Base-by-base conservation (phyloP, 1,140 invertebrate genomes). In the Penaeus indicus region DNA sequence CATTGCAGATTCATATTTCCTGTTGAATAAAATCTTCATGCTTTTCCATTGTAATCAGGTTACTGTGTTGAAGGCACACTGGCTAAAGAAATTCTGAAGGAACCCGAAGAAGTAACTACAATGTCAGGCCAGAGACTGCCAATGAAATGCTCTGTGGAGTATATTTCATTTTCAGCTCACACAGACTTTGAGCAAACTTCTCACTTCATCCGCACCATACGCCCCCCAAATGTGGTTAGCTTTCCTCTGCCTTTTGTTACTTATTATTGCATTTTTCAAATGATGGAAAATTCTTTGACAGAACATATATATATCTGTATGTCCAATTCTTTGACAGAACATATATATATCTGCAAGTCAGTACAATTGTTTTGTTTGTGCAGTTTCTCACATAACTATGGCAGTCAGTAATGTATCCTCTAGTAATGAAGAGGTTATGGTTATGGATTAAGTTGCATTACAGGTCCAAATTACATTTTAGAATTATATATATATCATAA, bases 51-150 rank as follows among this genome's bases (percentile, higher is more conserved):
- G 22, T 25, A 90, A 88, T 54, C 92, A 95, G 95, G 98, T 92
- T 99, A 99, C 93, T 99, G 98, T 93, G 99, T 99, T 13, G 99
- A 99, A 94, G 99, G 99, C 13, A 99, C 99, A 0, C 92, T 99
- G 18, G 99, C 99, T 0, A 99, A 99, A 93, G 97, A 97, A 21
- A 97, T 99, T 91, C 93, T 99, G 2, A 98, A 98, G 0, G 99
- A 99, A 94, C 99, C 99, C 0, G 98, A 99, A 93, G 98, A 99
- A 93, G 98, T 99, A 42, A 96, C 96, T 0, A 97, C 98, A 1
- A 96, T 99, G 95, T 95, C 95, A 22, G 99, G 99, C 0, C 98
- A 99, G 93, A 99, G 98, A 93, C 93, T 99, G 32, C 97, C 98
- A 0, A 93, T 99, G 10, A 99, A 99, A 93, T 97, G 98, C 96